phyloP scores from a whole-genome alignment of 2,888 invertebrate genomes.

The Perizoma affinitatum region DNA sequence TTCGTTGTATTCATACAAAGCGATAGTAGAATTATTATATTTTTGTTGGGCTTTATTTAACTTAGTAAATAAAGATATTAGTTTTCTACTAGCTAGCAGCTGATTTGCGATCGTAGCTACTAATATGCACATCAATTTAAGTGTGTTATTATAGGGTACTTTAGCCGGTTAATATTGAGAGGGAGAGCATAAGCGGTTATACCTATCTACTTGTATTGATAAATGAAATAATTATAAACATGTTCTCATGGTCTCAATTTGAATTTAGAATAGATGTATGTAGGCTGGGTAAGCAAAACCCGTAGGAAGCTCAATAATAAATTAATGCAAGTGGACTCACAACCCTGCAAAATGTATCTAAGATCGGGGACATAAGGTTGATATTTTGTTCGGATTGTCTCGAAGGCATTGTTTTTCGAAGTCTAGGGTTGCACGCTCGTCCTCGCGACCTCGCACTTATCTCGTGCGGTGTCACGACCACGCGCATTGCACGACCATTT shows the following conservation, averaged over 20 bases:
- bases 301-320: slow-evolving; percentile 39
- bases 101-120: too few relatives aligned
- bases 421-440: slow-evolving; percentile 54
- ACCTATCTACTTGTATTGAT: too few relatives aligned
- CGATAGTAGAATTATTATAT: too few relatives aligned
- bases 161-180: too few relatives aligned
- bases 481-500: slow-evolving; percentile 71
- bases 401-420: slow-evolving; percentile 30
- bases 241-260: slow-evolving; percentile 2
- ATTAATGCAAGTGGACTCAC: slow-evolving; percentile 30
- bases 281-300: slow-evolving; percentile 27
- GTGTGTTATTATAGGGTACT: too few relatives aligned
- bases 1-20: too few relatives aligned
- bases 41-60: too few relatives aligned
- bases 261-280: slow-evolving; percentile 4
- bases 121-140: too few relatives aligned
- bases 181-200: too few relatives aligned
- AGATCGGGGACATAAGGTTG: slow-evolving; percentile 6
- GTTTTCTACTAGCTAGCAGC: too few relatives aligned
- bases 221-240: too few relatives aligned
- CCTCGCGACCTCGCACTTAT: slow-evolving; percentile 77
- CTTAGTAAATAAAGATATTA: too few relatives aligned
- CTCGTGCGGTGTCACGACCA: slow-evolving; percentile 77
- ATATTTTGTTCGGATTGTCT: slow-evolving; percentile 9
- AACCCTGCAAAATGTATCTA: slow-evolving; percentile 5